A percentile compares a stretch with the other conserved stretches of the same genome.
These are phyloP conservation scores for Anadara kagoshimensis DNA, from an alignment of 1,140 invertebrate genomes.

Conservation along the genomic window DNA sequence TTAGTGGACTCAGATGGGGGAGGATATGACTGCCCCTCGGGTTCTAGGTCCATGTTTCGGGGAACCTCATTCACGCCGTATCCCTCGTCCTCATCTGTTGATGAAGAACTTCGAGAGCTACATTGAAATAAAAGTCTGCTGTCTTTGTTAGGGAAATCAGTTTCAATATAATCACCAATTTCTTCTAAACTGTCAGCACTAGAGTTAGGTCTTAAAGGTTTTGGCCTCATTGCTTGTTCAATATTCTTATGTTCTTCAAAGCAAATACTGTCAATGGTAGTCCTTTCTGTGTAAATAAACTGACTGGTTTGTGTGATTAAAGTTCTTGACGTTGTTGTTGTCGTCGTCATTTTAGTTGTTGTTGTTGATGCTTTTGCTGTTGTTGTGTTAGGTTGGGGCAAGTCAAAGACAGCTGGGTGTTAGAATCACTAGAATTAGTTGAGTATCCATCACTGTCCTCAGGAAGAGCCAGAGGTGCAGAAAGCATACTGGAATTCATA, in stretches of 20 bases:
- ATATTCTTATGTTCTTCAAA: no score
- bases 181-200: conserved; percentile 58
- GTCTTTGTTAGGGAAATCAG: conserved; percentile 61
- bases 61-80: conserved; percentile 36
- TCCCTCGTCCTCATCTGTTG: conserved; percentile 51
- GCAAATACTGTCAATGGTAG: no score
- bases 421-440: conserved; percentile 30
- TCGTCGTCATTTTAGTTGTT: no score
- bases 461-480: conserved; percentile 34
- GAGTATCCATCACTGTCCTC: conserved; percentile 43
- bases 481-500: conserved; percentile 2
- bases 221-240: no score
- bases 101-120: conserved; percentile 54
- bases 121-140: conserved; percentile 60
- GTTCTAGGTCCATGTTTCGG: not conserved
- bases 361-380: no score
- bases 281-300: no score
- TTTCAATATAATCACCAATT: conserved; percentile 68
- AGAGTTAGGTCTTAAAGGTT: conserved; percentile 3
- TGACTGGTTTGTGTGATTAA: no score
- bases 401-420: no score
- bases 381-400: no score
- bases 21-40: conserved; percentile 34
- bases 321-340: no score
- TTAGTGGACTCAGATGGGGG: not conserved